Base-by-base conservation (phyloP, 1,140 invertebrate species). In the Palaemon carinicauda region DNA sequence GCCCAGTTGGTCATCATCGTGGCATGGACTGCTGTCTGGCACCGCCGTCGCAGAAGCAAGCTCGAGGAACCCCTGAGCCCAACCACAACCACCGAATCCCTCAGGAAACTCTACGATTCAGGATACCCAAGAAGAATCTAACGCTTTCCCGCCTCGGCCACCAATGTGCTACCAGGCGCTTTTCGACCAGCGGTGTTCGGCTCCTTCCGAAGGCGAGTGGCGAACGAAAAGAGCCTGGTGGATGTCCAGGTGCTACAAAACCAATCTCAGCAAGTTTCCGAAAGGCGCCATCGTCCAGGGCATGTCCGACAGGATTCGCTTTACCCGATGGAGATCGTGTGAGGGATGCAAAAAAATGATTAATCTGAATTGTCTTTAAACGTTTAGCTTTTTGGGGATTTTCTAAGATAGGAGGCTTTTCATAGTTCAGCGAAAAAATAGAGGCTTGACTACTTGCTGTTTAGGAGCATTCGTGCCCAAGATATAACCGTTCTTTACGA, bases 51-150 rank as follows among this genome's bases (percentile, higher is more conserved):
- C 79, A 93, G 94, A 84, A 93, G 93, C 77, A 93, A 93, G 87
- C 91, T 92, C 88, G 89, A 91, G 88, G 80, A 90, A 69, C 92
- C 92, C 86, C 92, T 92, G 82, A 93, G 93, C 88, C 92, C 92
- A 1, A 92, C 94, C 41, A 94, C 95, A 89, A 94, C 95, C 87
- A 95, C 95, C 90, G 95, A 94, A 60, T 89, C 89, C 90, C 94
- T 97, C 85, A 96, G 96, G 93, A 97, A 97, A 92, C 93, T 97
- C 86, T 97, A 97, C 92, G 96, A 97, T 91, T 94, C 94, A 90
- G 95, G 95, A 90, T 96, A 96, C 91, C 95, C 95, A 90, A 95
- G 96, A 92, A 94, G 96, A 91, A 96, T 96, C 92, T 97, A 94
- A 94, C 90, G 87, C 53, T 71, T 87, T 51, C 80, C 83, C 79